Evolutionary conservation across 2,113 vertebrate genomes (phyloP).

Genomic region (Hemiscyllium ocellatum): DNA sequence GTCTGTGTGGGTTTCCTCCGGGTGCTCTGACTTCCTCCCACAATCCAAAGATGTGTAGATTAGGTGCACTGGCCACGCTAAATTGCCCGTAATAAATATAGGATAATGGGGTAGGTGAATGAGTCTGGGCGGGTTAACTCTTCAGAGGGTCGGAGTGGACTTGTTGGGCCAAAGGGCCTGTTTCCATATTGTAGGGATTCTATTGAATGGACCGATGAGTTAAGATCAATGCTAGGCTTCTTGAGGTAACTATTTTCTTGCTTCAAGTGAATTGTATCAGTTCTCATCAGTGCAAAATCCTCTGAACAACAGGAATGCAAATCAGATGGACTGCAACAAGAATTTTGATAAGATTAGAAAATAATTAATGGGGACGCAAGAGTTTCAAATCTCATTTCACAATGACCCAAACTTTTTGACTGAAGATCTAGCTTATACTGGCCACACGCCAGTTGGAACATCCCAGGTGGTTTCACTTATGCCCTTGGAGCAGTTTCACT

Average conservation of each 20-base stretch:
- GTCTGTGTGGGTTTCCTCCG: too few species aligned
- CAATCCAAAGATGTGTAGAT: too few species aligned
- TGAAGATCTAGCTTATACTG: background rate
- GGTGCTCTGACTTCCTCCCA: too few species aligned
- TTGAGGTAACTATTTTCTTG: background rate
- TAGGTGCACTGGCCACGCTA: too few species aligned
- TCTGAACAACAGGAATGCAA: background rate
- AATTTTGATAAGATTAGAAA: background rate
- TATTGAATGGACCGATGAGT: background rate
- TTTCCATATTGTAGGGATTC: too few species aligned
- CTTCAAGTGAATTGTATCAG: background rate
- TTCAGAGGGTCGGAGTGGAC: too few species aligned
- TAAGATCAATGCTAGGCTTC: background rate
- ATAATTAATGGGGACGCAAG: background rate
- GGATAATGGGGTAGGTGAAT: too few species aligned
- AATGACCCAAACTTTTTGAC: background rate
- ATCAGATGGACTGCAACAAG: background rate
- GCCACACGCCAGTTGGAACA: background rate
- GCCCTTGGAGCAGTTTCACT: background rate
- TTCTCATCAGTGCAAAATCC: background rate
- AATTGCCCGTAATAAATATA: too few species aligned
- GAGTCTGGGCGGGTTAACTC: too few species aligned
- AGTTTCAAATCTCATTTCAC: background rate
- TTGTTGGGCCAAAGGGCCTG: too few species aligned
- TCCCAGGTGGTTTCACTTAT: background rate